Conservation (phyloP, 2,113 vertebrate species). For the Phyllopteryx taeniolatus region DNA sequence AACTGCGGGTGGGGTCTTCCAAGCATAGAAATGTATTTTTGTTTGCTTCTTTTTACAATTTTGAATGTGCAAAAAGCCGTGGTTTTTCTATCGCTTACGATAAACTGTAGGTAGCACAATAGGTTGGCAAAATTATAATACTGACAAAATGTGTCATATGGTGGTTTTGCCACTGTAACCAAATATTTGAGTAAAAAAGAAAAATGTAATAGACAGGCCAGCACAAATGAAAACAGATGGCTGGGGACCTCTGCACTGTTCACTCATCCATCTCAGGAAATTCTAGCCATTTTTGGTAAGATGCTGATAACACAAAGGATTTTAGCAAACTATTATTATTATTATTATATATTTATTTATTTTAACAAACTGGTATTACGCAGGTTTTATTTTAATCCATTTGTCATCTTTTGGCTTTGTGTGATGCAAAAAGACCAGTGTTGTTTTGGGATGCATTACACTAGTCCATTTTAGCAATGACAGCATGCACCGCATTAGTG, state of each 20-base stretch:
- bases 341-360: too few species aligned
- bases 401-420: neutral
- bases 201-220: neutral
- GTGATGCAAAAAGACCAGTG: neutral
- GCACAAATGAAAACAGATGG: conserved; percentile 4
- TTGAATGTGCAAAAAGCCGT: neutral
- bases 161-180: neutral
- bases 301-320: neutral
- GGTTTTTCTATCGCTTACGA: neutral
- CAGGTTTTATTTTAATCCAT: neutral
- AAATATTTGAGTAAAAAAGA: neutral
- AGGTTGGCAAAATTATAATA: neutral
- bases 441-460: too few species aligned
- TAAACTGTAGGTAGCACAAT: neutral
- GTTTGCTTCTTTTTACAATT: neutral
- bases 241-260: neutral
- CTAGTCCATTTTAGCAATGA: too few species aligned
- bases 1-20: neutral
- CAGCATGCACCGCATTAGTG: too few species aligned
- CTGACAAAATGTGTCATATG: conserved; percentile 1
- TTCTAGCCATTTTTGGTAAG: neutral
- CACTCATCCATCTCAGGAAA: neutral
- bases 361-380: neutral
- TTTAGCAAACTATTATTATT: neutral
- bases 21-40: neutral